These are phyloP conservation scores for Polietes domitor DNA, from an alignment of 2,888 invertebrate genomes.

Conservation along the genomic window DNA sequence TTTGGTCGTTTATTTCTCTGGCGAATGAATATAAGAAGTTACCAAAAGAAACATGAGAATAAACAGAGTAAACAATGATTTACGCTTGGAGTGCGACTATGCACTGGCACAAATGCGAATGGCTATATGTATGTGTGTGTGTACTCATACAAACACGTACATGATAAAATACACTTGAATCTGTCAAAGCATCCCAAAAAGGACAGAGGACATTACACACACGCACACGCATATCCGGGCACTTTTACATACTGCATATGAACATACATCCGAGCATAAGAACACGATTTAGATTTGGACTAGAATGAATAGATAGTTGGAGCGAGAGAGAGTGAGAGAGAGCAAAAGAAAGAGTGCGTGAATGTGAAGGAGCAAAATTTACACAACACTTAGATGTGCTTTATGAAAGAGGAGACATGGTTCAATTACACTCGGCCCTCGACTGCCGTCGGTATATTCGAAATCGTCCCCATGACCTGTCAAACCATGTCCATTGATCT, in stretches of 20 bases:
- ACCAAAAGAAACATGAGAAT: constrained; percentile 49
- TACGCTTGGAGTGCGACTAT: constrained; percentile 44
- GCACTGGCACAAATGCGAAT: neutral
- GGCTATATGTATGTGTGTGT: constrained; percentile 19
- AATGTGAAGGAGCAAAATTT: constrained; percentile 49
- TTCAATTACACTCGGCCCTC: neutral
- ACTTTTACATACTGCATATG: constrained; percentile 21
- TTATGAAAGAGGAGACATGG: constrained; percentile 25
- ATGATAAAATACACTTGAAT: constrained; percentile 42
- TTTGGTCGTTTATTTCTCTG: constrained; percentile 29
- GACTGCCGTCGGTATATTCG: neutral
- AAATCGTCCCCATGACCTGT: too few relatives aligned
- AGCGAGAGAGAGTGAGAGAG: neutral
- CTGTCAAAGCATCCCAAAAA: constrained; percentile 51
- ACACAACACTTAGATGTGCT: constrained; percentile 58
- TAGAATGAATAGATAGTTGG: neutral
- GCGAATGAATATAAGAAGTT: constrained; percentile 26
- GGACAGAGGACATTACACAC: constrained; percentile 22
- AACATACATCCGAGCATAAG: constrained; percentile 17
- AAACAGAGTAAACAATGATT: constrained; percentile 58
- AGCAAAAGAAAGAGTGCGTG: neutral
- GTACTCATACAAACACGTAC: constrained; percentile 11
- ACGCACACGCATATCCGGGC: constrained; percentile 29
- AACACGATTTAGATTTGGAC: constrained; percentile 34
- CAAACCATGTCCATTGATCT: too few relatives aligned